These are phyloP conservation scores for Leucopsar rothschildi DNA, from an alignment of 2,113 vertebrate genomes.

Conservation along the genomic window DNA sequence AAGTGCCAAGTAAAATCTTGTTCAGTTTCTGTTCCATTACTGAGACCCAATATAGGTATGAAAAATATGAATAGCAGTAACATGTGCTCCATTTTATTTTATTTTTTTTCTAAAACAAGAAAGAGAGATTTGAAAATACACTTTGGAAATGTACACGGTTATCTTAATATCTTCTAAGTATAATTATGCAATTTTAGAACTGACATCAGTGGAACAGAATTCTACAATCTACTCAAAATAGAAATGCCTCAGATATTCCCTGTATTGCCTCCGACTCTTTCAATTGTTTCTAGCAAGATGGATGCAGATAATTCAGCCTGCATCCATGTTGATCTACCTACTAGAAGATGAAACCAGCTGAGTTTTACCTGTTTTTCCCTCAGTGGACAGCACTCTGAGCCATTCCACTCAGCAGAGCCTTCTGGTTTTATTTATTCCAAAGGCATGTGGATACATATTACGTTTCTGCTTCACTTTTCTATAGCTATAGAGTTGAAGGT, in stretches of 20 bases:
- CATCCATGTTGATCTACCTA: background rate
- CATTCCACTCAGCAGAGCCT: background rate
- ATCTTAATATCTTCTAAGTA: background rate
- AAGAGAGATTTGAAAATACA: conserved; percentile 30
- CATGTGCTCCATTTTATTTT: conserved; percentile 79
- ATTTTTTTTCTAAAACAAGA: conserved; percentile 68
- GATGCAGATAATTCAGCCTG: background rate
- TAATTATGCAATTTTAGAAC: background rate
- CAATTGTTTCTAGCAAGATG: background rate
- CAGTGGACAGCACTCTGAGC: background rate
- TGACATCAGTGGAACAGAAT: background rate
- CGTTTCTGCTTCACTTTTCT: background rate
- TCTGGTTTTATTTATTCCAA: background rate
- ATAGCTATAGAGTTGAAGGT: background rate
- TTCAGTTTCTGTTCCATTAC: conserved; percentile 60
- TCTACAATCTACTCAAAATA: background rate
- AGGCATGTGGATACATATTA: background rate
- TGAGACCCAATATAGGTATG: conserved; percentile 66
- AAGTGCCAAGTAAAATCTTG: conserved; percentile 87
- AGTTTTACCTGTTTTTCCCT: background rate
- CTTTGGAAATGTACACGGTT: background rate
- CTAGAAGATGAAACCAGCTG: background rate
- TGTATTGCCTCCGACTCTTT: background rate
- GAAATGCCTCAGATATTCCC: background rate
- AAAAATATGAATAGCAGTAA: conserved; percentile 77